Conservation (phyloP, 2,797 vertebrate genomes). For the Hapalemur alaotrensis region DNA sequence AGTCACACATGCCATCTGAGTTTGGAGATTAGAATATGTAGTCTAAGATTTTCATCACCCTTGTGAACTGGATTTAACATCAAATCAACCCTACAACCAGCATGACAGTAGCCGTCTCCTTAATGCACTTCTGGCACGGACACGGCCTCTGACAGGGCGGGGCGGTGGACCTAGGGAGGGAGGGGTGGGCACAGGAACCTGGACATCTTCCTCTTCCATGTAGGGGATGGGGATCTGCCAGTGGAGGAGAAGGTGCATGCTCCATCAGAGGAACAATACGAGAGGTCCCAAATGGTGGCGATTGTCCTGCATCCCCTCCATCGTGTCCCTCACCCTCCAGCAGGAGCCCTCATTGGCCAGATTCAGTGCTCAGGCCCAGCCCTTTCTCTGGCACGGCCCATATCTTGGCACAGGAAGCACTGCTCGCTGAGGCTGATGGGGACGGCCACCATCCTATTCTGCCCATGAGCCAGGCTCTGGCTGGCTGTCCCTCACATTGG, state of each 20-base stretch:
- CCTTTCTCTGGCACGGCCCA: not conserved
- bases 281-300: not conserved
- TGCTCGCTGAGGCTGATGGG: not conserved
- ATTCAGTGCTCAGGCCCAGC: not conserved
- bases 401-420: not conserved
- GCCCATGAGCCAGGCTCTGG: not conserved
- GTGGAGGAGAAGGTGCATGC: not conserved
- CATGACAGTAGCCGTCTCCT: not conserved
- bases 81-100: not conserved
- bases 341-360: not conserved
- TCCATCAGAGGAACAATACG: not conserved
- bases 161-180: no score
- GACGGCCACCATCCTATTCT: not conserved
- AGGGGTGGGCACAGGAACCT: not conserved
- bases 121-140: not conserved
- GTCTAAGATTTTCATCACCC: not conserved
- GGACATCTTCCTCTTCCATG: not conserved
- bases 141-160: not conserved
- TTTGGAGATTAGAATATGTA: not conserved
- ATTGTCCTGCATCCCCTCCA: not conserved
- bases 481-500: not conserved
- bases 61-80: not conserved
- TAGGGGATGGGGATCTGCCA: no score
- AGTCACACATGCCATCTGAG: not conserved
- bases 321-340: not conserved